phyloP scores from a whole-genome alignment of 2,113 vertebrate species.

The Cercopithecus mona region DNA sequence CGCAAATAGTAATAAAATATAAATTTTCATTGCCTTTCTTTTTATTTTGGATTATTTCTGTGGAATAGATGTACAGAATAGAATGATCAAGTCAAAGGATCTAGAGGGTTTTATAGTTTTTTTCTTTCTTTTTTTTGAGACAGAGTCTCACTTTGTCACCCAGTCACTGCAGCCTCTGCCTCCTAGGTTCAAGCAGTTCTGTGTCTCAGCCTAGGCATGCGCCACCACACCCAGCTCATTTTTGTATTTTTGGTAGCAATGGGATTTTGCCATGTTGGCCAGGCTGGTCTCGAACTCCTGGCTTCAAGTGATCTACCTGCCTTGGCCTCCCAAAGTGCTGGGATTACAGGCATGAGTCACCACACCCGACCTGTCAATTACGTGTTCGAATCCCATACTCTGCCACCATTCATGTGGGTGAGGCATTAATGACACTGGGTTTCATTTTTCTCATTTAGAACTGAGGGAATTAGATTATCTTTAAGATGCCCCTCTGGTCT shows the following conservation, averaged over 20 bases:
- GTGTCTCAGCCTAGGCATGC: too few relatives aligned
- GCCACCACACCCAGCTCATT: too few relatives aligned
- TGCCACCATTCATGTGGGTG: background rate
- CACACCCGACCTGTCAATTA: background rate
- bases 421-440: background rate
- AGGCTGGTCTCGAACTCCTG: background rate
- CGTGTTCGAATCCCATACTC: background rate
- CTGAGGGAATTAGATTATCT: background rate
- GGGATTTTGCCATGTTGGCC: too few relatives aligned
- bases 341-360: background rate
- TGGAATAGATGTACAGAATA: background rate
- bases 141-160: too few relatives aligned
- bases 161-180: too few relatives aligned
- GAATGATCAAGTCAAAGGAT: background rate
- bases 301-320: background rate
- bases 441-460: slow-evolving; percentile 30
- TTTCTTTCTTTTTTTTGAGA: background rate
- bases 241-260: too few relatives aligned
- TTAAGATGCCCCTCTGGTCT: background rate
- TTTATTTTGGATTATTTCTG: background rate
- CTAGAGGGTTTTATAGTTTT: background rate
- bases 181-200: too few relatives aligned
- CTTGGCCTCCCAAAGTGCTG: too few relatives aligned
- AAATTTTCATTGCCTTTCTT: background rate
- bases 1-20: background rate